Evolutionary conservation across 2,113 vertebrate species (phyloP).

Genomic region (Scophthalmus maximus): DNA sequence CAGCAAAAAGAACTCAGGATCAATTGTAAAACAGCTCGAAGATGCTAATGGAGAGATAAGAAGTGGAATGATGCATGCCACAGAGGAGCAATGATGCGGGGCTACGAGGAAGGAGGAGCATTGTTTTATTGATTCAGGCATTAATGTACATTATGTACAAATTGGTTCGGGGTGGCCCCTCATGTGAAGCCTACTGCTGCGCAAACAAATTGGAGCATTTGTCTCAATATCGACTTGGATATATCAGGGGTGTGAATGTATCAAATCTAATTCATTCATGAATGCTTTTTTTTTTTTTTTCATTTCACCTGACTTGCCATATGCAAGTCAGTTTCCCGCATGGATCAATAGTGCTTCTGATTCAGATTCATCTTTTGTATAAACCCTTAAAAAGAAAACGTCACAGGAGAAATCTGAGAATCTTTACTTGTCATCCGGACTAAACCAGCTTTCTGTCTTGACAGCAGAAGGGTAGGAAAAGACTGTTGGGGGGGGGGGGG

Average conservation of each 20-base stretch:
- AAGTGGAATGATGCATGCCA: slow-evolving; percentile 27
- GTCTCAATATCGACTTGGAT: slow-evolving; percentile 53
- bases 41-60: slow-evolving; percentile 41
- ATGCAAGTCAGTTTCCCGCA: no score
- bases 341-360: no score
- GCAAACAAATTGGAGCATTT: slow-evolving; percentile 61
- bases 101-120: slow-evolving; percentile 44
- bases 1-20: no score
- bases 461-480: slow-evolving; percentile 29
- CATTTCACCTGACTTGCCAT: slow-evolving; percentile 6
- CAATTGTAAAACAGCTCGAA: slow-evolving; percentile 20
- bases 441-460: slow-evolving; percentile 45
- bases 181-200: slow-evolving; percentile 42
- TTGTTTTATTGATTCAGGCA: slow-evolving; percentile 65
- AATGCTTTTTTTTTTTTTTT: slow-evolving; percentile 17
- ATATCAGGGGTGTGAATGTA: slow-evolving; percentile 15
- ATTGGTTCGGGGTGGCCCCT: slow-evolving; percentile 53
- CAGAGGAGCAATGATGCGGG: slow-evolving; percentile 29
- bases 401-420: slow-evolving; percentile 9
- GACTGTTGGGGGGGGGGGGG: not conserved
- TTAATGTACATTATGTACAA: slow-evolving; percentile 69
- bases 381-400: not conserved
- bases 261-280: slow-evolving; percentile 46
- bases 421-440: slow-evolving; percentile 34
- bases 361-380: slow-evolving; percentile 24